phyloP scores from a whole-genome alignment of 2,888 invertebrate species.

The Sinodicranocentrus sp. region DNA sequence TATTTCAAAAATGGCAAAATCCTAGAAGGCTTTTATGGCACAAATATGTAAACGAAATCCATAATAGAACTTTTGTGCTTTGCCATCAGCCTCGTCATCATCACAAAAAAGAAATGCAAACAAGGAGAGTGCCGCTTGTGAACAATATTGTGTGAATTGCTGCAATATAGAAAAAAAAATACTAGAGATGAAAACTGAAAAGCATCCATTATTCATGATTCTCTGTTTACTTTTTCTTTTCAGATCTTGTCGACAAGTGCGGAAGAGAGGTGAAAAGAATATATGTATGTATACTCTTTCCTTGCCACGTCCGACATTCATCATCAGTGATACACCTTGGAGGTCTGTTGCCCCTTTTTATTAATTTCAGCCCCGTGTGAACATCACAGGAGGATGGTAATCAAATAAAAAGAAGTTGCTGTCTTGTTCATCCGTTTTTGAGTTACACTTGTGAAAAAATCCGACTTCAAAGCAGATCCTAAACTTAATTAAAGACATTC shows the following conservation, averaged over 20 bases:
- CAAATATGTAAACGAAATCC: too few species aligned
- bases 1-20: too few species aligned
- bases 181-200: slow-evolving; percentile 1
- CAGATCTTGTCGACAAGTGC: slow-evolving; percentile 1
- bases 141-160: too few species aligned
- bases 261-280: not conserved
- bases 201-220: slow-evolving; percentile 5
- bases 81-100: too few species aligned
- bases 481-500: too few species aligned
- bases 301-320: not conserved
- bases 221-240: slow-evolving; percentile 9
- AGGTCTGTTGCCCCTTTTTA: slow-evolving; percentile 1
- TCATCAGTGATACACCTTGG: slow-evolving; percentile 4
- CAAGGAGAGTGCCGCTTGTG: too few species aligned
- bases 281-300: not conserved
- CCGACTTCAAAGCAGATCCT: too few species aligned
- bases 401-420: not conserved
- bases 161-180: too few species aligned
- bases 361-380: not conserved
- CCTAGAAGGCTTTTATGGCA: too few species aligned
- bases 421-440: not conserved
- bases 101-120: too few species aligned
- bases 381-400: not conserved
- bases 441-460: not conserved
- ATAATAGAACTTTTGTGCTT: too few species aligned